A percentile compares a stretch with the other conserved stretches of the same genome.
Evolutionary conservation across 1,140 invertebrate species (phyloP).

Genomic region (Globodera ellingtonae): DNA sequence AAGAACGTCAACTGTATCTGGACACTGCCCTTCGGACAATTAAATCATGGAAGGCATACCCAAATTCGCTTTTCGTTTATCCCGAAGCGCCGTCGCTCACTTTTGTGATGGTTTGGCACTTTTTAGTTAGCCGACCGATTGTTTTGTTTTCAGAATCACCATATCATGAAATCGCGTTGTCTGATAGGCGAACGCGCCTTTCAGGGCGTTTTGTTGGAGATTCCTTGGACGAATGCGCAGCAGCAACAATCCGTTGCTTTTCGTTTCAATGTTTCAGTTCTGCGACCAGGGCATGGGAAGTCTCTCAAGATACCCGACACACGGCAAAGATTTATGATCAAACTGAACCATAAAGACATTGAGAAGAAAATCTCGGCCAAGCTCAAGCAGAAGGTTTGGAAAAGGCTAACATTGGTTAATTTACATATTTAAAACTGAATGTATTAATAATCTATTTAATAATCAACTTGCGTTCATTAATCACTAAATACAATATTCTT

Average conservation of each 20-base stretch:
- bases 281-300: neutral
- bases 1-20: conserved; percentile 1
- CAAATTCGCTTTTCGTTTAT: neutral
- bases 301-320: conserved; percentile 8
- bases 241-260: neutral
- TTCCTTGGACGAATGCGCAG: neutral
- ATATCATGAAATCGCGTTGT: neutral
- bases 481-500: neutral
- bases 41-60: conserved; percentile 4
- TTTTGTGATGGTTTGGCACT: neutral
- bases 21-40: conserved; percentile 10
- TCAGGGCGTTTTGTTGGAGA: conserved; percentile 11
- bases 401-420: neutral
- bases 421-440: too few relatives aligned
- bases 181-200: neutral
- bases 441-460: too few relatives aligned
- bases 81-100: neutral
- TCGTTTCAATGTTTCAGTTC: neutral
- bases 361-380: neutral
- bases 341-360: conserved; percentile 4
- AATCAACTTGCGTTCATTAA: too few relatives aligned
- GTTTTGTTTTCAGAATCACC: conserved; percentile 1
- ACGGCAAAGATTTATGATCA: neutral
- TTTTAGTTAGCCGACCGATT: neutral
- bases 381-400: neutral